Evolutionary conservation across 2,888 invertebrate species (phyloP).

Genomic region (Drosophila prostipennis): DNA sequence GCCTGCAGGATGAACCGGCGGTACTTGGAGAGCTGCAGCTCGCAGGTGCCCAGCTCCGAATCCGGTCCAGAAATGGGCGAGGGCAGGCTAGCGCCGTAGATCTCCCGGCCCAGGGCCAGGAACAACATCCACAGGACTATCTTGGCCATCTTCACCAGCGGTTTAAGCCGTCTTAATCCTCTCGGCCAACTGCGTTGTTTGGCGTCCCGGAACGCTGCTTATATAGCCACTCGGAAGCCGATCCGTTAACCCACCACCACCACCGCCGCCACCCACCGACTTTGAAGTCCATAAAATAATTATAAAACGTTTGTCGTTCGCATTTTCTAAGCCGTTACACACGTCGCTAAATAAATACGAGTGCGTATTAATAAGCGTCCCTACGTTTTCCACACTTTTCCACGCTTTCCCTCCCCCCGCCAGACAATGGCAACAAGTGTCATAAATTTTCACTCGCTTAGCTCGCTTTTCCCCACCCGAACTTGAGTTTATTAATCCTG

Average conservation of each 20-base stretch:
- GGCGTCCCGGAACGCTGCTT: slow-evolving; percentile 44
- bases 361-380: slow-evolving; percentile 68
- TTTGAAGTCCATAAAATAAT: slow-evolving; percentile 80
- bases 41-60: slow-evolving; percentile 74
- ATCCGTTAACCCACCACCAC: slow-evolving; percentile 16
- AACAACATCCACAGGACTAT: slow-evolving; percentile 47
- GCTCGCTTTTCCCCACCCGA: slow-evolving; percentile 33
- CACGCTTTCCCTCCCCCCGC: not conserved
- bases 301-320: slow-evolving; percentile 75
- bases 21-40: slow-evolving; percentile 81
- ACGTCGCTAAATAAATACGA: slow-evolving; percentile 66
- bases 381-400: slow-evolving; percentile 21
- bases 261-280: slow-evolving; percentile 33
- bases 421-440: slow-evolving; percentile 73
- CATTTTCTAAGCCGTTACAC: slow-evolving; percentile 80
- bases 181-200: slow-evolving; percentile 60
- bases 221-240: slow-evolving; percentile 45
- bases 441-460: slow-evolving; percentile 73
- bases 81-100: slow-evolving; percentile 34
- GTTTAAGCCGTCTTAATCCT: slow-evolving; percentile 24
- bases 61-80: slow-evolving; percentile 16
- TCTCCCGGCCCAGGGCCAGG: slow-evolving; percentile 45
- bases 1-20: slow-evolving; percentile 81
- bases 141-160: slow-evolving; percentile 40
- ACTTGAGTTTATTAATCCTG: slow-evolving; percentile 70